phyloP scores from a whole-genome alignment of 2,888 invertebrate species.

The Spisula subtruncata region DNA sequence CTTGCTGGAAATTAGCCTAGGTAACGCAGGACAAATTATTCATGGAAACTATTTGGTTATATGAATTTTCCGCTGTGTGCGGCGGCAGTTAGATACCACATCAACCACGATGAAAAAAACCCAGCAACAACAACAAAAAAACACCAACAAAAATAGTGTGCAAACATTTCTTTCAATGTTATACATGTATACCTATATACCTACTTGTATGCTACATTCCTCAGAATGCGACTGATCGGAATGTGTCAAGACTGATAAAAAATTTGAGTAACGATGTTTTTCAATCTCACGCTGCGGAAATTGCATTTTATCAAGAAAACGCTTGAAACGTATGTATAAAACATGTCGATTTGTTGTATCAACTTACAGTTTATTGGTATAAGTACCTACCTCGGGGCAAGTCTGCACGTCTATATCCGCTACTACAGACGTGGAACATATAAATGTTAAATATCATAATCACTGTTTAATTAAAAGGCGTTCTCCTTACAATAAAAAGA shows the following conservation, averaged over 20 bases:
- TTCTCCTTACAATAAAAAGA: not conserved
- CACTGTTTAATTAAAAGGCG: not conserved
- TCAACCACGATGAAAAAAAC: no score
- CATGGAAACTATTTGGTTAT: no score
- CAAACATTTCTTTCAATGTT: not conserved
- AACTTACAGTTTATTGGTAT: not conserved
- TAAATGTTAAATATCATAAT: not conserved
- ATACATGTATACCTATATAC: not conserved
- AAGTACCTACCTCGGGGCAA: not conserved
- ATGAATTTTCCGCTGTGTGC: no score
- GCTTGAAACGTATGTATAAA: not conserved
- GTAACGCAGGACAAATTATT: no score
- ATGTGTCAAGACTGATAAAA: conserved; percentile 7
- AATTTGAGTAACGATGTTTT: not conserved
- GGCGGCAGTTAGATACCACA: no score
- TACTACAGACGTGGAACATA: not conserved
- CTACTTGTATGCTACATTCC: not conserved
- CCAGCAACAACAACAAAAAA: no score
- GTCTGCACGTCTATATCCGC: not conserved
- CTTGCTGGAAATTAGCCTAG: no score
- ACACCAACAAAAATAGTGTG: not conserved
- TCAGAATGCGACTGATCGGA: conserved; percentile 2
- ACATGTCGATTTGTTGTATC: not conserved
- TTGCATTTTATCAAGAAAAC: conserved; percentile 13
- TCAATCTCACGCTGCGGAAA: not conserved